Percentiles rank a stretch among this genome's conserved stretches.
phyloP scores from a whole-genome alignment of 2,113 vertebrate genomes.

The Mesitornis unicolor region DNA sequence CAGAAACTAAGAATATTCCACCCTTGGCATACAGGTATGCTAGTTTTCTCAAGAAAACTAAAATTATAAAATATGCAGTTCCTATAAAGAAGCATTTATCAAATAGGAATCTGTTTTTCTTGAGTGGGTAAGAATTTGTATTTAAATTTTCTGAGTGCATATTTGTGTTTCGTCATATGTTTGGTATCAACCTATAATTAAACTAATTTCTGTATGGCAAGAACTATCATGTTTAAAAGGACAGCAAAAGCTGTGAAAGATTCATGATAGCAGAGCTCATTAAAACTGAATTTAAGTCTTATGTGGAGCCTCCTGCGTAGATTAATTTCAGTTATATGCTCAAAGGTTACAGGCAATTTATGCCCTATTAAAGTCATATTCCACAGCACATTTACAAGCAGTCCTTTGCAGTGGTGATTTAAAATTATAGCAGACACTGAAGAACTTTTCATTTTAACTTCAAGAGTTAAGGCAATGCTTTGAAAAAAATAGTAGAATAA shows the following conservation, averaged over 20 bases:
- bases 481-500: neutral
- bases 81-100: neutral
- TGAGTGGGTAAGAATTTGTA: neutral
- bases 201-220: slow-evolving; percentile 39
- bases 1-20: neutral
- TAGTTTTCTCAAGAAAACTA: neutral
- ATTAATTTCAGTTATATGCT: neutral
- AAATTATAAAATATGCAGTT: neutral
- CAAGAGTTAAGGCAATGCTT: neutral
- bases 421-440: neutral
- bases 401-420: neutral
- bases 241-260: slow-evolving; percentile 16
- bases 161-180: neutral
- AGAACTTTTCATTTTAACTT: neutral
- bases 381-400: neutral
- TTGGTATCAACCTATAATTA: slow-evolving; percentile 40
- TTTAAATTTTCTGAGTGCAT: slow-evolving; percentile 3
- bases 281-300: neutral
- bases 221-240: slow-evolving; percentile 41
- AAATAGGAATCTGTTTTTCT: neutral
- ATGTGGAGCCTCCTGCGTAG: neutral
- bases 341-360: slow-evolving; percentile 9
- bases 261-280: slow-evolving; percentile 8
- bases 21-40: neutral
- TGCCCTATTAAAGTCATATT: neutral